Conservation (phyloP, 2,888 invertebrate species). For the Trachelus iudaicus region DNA sequence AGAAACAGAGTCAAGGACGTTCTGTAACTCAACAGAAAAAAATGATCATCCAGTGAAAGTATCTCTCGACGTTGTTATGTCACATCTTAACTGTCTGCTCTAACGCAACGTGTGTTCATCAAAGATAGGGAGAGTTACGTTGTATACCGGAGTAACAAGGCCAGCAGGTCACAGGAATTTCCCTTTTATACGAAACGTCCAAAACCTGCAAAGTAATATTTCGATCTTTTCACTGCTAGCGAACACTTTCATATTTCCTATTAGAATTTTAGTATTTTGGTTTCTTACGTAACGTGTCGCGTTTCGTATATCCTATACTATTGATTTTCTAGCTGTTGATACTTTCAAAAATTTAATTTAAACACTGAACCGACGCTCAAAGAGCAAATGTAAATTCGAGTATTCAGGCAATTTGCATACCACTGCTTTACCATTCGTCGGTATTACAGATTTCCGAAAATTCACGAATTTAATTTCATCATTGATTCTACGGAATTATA, state of each 20-base stretch:
- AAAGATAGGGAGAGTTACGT: background rate
- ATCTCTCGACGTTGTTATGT: constrained; percentile 39
- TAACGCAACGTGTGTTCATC: constrained; percentile 26
- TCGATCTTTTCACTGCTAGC: background rate
- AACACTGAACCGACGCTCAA: background rate
- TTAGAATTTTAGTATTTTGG: too few species aligned
- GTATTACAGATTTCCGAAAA: background rate
- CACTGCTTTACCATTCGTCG: background rate
- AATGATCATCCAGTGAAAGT: constrained; percentile 48
- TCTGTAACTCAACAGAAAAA: constrained; percentile 21
- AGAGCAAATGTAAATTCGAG: background rate
- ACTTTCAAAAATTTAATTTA: background rate
- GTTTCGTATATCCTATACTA: background rate
- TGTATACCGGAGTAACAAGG: constrained; percentile 25
- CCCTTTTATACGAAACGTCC: constrained; percentile 12
- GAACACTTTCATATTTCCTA: background rate
- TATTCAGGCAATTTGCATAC: background rate
- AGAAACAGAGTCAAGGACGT: constrained; percentile 51
- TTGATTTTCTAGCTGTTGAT: background rate
- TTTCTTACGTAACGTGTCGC: too few species aligned
- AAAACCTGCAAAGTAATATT: background rate
- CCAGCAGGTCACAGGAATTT: constrained; percentile 29
- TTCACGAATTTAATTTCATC: background rate
- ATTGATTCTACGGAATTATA: background rate
- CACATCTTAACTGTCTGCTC: constrained; percentile 26